Percentiles rank a stretch among this genome's conserved stretches.
These are phyloP conservation scores for Apoderus coryli DNA, from an alignment of 2,888 invertebrate genomes.

Conservation along the genomic window DNA sequence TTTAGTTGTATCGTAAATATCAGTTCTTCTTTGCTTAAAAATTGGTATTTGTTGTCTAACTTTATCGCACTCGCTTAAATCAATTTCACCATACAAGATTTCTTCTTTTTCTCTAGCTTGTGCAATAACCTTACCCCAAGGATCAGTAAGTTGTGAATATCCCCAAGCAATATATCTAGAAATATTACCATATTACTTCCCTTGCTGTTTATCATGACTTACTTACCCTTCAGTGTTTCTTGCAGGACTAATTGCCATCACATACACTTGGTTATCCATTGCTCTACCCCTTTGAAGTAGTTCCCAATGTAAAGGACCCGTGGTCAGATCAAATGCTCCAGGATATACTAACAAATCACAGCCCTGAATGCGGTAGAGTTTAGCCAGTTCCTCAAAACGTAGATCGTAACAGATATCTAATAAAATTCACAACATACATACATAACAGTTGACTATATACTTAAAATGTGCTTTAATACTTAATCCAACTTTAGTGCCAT, in stretches of 20 bases:
- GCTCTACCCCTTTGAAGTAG: slow-evolving; percentile 68
- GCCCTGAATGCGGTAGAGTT: slow-evolving; percentile 51
- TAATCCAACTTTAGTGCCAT: slow-evolving; percentile 64
- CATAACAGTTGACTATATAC: no score
- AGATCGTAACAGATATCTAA: slow-evolving; percentile 96
- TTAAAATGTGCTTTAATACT: no score
- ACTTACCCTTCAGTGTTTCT: slow-evolving; percentile 52
- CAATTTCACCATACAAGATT: slow-evolving; percentile 60
- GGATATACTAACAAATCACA: slow-evolving; percentile 83
- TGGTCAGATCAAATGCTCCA: slow-evolving; percentile 92
- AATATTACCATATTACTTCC: no score
- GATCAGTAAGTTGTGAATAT: slow-evolving; percentile 69
- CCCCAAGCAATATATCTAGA: slow-evolving; percentile 90
- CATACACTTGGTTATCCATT: slow-evolving; percentile 78
- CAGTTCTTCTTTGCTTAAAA: slow-evolving; percentile 36
- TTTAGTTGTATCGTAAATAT: slow-evolving; percentile 49
- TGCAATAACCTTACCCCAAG: slow-evolving; percentile 64
- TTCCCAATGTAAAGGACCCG: slow-evolving; percentile 91
- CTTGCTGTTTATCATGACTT: no score
- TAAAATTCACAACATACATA: no score
- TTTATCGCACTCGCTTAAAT: slow-evolving; percentile 55
- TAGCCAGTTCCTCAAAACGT: slow-evolving; percentile 79
- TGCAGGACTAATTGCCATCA: slow-evolving; percentile 74
- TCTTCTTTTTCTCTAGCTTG: slow-evolving; percentile 56
- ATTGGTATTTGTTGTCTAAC: slow-evolving; percentile 77